Evolutionary conservation across 2,888 invertebrate genomes (phyloP), one percentile per base, ranked within the genome.

Genomic region (Cancer borealis): DNA sequence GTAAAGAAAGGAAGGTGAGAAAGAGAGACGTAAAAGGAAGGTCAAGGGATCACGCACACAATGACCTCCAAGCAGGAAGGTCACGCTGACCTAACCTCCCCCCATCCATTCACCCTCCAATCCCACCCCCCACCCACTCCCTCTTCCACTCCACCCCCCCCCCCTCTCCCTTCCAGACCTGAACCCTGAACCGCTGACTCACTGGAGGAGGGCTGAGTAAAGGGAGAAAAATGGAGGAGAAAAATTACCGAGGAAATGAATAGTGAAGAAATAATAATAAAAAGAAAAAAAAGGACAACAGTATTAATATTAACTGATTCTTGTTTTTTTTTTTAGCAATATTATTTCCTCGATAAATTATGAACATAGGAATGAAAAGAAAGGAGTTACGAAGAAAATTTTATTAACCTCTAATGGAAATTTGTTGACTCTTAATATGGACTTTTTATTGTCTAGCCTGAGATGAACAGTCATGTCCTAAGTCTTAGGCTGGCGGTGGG

Each of bases 1-100:
- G n/a, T 66, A 66, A 66, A 66, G 66, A 66, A 66, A 66, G 66
- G 66, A 66, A 66, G 66, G 66, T 66, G 66, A 66, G 66, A 66
- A 66, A 66, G 66, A 66, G 66, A 66, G 66, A 66, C 66, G 66
- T 21, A 66, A 66, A 21, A 66, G 66, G 66, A 66, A 66, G 66
- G 66, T 66, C 66, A 66, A n/a, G n/a, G 66, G 66, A 66, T 66
- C 66, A n/a, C 21, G n/a, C 14, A n/a, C 66, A 66, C 66, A 21
- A n/a, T 66, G 66, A 66, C 66, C 66, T 66, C n/a, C 66, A 66
- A 6, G 5, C 0, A n/a, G 66, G n/a, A 66, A n/a, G 66, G 66
- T 66, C 66, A 66, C 66, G n/a, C 66, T 66, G 66, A 66, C 66
- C 66, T 66, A 4, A 2, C 54, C 54, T 14, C 54, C 54, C 54